Base-by-base conservation (phyloP, 2,113 vertebrate species). In the Burhinus oedicnemus region DNA sequence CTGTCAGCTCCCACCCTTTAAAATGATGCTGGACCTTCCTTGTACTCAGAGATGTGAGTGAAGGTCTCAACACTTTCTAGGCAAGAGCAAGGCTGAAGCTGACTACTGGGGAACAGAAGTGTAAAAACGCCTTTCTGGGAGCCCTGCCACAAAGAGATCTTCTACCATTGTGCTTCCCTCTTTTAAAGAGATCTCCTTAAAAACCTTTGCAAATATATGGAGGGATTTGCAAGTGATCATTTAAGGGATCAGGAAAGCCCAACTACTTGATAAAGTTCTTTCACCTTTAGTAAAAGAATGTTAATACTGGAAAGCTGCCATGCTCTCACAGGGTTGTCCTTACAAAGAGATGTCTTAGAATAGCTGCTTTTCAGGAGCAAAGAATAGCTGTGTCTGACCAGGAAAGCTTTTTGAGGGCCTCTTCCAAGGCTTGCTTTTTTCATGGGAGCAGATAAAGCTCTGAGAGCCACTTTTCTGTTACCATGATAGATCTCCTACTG, bases 1-100 rank as follows among this genome's bases (percentile, higher is more conserved):
- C 61, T 81, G 83, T 89, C 92, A 94, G 72, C 89, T 95, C 65
- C 97, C 90, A 82, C 69, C 76, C 83, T 92, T 87, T 78, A 70
- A 86, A 92, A 83, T 0, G 1, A 69, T 70, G 68, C 52, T 69
- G 80, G 57, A 84, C 52, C 76, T 78, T 95, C 69, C 69, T 66
- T 32, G 64, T 57, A 38, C 61, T 76, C 32, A 21, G 54, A 87
- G 36, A 25, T 23, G 32, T 30, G 68, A 89, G 49, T 0, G 1
- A 84, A 95, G 86, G 72, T 75, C 60, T 90, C 65, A 52, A 36
- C 22, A 44, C 57, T 42, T 84, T n/a, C 58, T n/a, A 30, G 65
- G 55, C 7, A 75, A 68, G 57, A 84, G 74, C 52, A 91, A 51
- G 44, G 61, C 57, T 84, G 83, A 47, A 38, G 26, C 71, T 71